phyloP scores from a whole-genome alignment of 2,888 invertebrate species.

The Teleiodes luculella region DNA sequence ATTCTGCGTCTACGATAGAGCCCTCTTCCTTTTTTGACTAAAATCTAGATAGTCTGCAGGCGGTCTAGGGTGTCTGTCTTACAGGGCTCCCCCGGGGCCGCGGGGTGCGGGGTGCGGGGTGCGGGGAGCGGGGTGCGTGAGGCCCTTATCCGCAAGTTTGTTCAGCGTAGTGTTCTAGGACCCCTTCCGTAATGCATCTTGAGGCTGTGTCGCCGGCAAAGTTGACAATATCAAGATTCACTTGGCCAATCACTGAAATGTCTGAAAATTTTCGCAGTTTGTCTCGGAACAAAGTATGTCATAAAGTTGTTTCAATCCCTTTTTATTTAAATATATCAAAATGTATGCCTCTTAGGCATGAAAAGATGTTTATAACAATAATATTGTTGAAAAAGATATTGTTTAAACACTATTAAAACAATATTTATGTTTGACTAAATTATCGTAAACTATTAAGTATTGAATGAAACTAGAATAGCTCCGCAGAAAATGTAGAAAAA shows the following conservation, averaged over 20 bases:
- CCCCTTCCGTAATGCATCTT: conserved; percentile 74
- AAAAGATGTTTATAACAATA: no score
- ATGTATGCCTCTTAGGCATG: no score
- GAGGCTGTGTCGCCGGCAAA: conserved; percentile 56
- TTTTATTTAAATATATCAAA: no score
- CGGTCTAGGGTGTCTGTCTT: conserved; percentile 66
- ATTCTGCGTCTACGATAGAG: neutral
- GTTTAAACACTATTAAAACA: no score
- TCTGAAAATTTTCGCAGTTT: neutral
- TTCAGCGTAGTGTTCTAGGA: conserved; percentile 74
- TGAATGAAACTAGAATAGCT: no score
- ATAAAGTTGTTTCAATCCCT: no score
- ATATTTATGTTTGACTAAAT: no score
- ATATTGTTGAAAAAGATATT: no score
- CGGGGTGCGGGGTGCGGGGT: conserved; percentile 45
- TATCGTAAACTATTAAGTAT: no score
- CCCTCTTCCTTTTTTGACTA: conserved; percentile 55
- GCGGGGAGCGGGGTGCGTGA: conserved; percentile 53
- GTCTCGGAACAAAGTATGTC: neutral
- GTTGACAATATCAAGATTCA: conserved; percentile 28
- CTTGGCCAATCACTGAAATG: conserved; percentile 25
- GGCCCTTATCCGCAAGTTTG: conserved; percentile 78
- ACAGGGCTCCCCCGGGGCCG: conserved; percentile 49
- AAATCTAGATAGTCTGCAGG: conserved; percentile 54
- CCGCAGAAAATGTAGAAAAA: no score